Evolutionary conservation across 2,113 vertebrate species (phyloP).

Genomic region (Paradoxurus hermaphroditus): DNA sequence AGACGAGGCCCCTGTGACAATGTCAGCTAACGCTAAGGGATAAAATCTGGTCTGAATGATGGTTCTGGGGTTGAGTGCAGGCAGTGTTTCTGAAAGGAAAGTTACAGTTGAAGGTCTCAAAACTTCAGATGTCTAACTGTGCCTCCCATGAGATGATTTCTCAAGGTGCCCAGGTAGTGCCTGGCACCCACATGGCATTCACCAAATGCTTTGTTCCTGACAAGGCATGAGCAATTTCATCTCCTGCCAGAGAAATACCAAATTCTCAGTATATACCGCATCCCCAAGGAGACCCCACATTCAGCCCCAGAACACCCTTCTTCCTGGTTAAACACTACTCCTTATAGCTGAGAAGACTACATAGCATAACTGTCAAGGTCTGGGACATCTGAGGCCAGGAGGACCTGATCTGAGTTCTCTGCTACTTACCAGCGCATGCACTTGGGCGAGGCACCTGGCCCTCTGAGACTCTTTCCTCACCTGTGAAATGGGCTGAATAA

Average conservation of each 20-base stretch:
- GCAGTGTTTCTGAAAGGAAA: background rate
- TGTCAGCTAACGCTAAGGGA: background rate
- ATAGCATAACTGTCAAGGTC: background rate
- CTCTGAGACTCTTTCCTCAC: background rate
- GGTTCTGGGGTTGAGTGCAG: background rate
- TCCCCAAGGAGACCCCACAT: rapidly evolving
- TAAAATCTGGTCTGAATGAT: background rate
- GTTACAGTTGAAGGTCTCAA: background rate
- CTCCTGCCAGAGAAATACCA: background rate
- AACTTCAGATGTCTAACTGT: background rate
- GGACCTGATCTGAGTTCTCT: background rate
- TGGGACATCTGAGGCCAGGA: background rate
- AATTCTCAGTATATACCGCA: rapidly evolving
- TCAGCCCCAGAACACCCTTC: background rate
- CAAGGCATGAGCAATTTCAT: background rate
- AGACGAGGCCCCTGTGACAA: background rate
- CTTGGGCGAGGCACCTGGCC: background rate
- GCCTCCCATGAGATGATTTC: background rate
- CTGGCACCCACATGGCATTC: background rate
- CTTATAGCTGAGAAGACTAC: background rate
- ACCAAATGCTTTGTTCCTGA: background rate
- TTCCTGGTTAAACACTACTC: background rate
- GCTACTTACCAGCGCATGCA: background rate
- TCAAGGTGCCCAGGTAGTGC: too few relatives aligned
- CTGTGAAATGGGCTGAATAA: background rate